Conservation (phyloP, 2,113 vertebrate species). For the Siniperca chuatsi region DNA sequence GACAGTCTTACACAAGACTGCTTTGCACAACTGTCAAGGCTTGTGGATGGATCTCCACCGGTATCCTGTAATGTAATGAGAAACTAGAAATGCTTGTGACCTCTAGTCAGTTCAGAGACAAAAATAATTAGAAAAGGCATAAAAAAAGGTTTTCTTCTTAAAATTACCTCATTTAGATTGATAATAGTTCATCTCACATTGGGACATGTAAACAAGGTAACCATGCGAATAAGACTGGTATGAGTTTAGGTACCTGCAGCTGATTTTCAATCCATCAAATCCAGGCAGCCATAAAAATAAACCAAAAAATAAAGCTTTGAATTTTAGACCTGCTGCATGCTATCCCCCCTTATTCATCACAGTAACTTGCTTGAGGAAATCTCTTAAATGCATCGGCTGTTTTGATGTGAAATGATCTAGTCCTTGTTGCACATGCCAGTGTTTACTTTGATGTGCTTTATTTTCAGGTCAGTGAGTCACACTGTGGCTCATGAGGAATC, state of each 20-base stretch:
- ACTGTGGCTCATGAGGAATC: slow-evolving; percentile 27
- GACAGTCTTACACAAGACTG: slow-evolving; percentile 19
- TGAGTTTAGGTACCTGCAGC: not conserved
- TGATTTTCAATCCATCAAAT: not conserved
- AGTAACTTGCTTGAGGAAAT: not conserved
- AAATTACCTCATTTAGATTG: not conserved
- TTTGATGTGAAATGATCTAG: not conserved
- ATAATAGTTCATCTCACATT: not conserved
- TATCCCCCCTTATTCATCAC: not conserved
- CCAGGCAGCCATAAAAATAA: not conserved
- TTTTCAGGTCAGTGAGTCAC: slow-evolving; percentile 57
- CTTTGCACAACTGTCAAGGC: not conserved
- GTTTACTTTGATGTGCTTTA: slow-evolving; percentile 25
- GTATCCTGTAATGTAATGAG: not conserved
- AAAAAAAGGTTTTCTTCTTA: not conserved
- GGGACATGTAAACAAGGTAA: too few relatives aligned
- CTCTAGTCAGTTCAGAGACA: not conserved
- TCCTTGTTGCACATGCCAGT: not conserved
- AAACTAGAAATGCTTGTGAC: not conserved
- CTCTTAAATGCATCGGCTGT: not conserved
- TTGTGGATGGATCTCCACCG: not conserved
- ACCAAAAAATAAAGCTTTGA: not conserved
- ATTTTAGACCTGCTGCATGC: not conserved
- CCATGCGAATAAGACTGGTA: not conserved
- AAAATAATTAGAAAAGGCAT: not conserved